Percentiles rank a stretch among this genome's conserved stretches.
These are phyloP conservation scores for Apodemia mormo DNA, from an alignment of 2,888 invertebrate genomes.

Conservation along the genomic window DNA sequence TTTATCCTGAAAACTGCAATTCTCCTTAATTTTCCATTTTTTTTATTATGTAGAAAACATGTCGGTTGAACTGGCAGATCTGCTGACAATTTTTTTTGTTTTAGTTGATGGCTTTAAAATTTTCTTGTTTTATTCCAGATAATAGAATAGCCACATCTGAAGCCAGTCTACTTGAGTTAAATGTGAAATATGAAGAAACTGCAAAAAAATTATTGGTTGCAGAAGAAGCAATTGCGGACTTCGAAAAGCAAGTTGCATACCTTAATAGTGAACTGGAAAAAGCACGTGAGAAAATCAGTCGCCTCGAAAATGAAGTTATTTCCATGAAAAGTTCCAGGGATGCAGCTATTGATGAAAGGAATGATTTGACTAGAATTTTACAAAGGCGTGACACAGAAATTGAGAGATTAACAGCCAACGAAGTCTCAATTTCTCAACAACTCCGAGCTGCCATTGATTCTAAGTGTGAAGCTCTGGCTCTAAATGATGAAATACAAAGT, in stretches of 20 bases:
- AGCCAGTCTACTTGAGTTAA: conserved; percentile 78
- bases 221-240: conserved; percentile 83
- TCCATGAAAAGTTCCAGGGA: conserved; percentile 87
- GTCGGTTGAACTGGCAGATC: too few relatives aligned
- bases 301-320: conserved; percentile 84
- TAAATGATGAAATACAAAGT: conserved; percentile 90
- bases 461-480: conserved; percentile 91
- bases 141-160: conserved; percentile 80
- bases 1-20: too few relatives aligned
- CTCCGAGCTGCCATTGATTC: conserved; percentile 87
- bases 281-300: conserved; percentile 83
- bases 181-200: conserved; percentile 84
- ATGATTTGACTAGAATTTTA: conserved; percentile 86
- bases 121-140: conserved; percentile 63
- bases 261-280: conserved; percentile 84
- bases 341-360: conserved; percentile 87
- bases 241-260: conserved; percentile 84
- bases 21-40: too few relatives aligned
- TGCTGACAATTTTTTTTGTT: too few relatives aligned
- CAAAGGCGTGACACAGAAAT: conserved; percentile 88
- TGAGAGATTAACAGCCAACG: conserved; percentile 86
- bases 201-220: conserved; percentile 83
- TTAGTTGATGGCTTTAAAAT: not conserved
- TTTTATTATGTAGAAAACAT: too few relatives aligned
- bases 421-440: conserved; percentile 86